A percentile compares a stretch with the other conserved stretches of the same genome.
phyloP scores from a whole-genome alignment of 2,113 vertebrate species.

The Hiodon tergisus region DNA sequence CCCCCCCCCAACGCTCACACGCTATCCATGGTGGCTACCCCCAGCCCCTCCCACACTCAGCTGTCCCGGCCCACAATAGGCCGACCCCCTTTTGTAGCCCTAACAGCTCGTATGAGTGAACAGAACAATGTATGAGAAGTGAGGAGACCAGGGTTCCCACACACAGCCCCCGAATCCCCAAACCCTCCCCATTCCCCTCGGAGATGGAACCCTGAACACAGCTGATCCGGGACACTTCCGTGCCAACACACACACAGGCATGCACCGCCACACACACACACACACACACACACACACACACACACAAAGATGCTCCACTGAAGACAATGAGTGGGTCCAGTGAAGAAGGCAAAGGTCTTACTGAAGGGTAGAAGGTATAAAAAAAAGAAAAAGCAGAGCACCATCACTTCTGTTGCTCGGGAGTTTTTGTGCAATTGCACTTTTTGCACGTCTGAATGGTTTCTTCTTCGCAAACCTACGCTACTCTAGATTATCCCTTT shows the following conservation, averaged over 20 bases:
- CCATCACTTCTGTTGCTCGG: too few relatives aligned
- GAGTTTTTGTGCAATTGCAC: too few relatives aligned
- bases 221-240: too few relatives aligned
- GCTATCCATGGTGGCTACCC: conserved; percentile 55
- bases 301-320: background rate
- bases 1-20: too few relatives aligned
- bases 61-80: conserved; percentile 90
- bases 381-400: too few relatives aligned
- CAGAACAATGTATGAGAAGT: conserved; percentile 99
- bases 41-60: conserved; percentile 60
- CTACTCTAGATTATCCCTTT: too few relatives aligned
- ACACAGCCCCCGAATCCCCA: conserved; percentile 71
- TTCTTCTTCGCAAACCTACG: too few relatives aligned
- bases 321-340: too few relatives aligned
- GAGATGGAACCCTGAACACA: background rate
- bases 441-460: too few relatives aligned
- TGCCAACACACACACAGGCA: background rate
- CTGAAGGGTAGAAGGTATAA: too few relatives aligned
- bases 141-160: conserved; percentile 95
- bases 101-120: conserved; percentile 89
- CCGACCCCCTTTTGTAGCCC: conserved; percentile 97
- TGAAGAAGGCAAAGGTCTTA: too few relatives aligned
- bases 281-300: conserved; percentile 21
- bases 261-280: background rate
- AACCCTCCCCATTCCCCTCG: conserved; percentile 56